Conservation (phyloP, 2,797 vertebrate species). For the Morelia viridis region DNA sequence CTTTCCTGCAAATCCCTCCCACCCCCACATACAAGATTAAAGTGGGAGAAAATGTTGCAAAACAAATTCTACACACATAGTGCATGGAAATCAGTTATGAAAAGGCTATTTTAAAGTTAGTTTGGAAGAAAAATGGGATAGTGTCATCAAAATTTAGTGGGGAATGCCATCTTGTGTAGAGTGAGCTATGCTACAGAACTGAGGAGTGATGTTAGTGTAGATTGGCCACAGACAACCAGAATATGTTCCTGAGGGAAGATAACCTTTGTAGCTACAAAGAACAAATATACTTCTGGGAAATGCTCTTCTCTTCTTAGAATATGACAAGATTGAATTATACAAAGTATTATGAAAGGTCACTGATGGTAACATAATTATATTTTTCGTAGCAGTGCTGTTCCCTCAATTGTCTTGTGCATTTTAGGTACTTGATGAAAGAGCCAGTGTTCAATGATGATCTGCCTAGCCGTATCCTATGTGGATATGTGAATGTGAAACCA, state of each 20-base stretch:
- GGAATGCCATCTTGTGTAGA: neutral
- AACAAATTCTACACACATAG: neutral
- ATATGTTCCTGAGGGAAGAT: neutral
- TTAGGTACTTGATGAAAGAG: constrained; percentile 63
- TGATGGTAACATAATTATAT: neutral
- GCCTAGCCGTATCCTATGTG: constrained; percentile 75
- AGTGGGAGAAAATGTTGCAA: neutral
- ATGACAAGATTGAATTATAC: neutral
- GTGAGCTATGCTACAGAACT: neutral
- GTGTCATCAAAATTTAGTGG: neutral
- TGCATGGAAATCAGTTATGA: too few relatives aligned
- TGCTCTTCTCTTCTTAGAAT: neutral
- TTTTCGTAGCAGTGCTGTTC: neutral
- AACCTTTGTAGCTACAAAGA: neutral
- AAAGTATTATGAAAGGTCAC: neutral
- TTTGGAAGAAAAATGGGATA: neutral
- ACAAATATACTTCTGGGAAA: neutral
- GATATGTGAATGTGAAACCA: constrained; percentile 74
- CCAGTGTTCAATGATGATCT: constrained; percentile 79
- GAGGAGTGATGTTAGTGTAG: neutral
- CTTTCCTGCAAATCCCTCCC: neutral
- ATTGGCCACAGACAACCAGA: neutral
- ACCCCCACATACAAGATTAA: neutral
- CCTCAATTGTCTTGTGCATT: neutral
- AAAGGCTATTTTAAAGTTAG: neutral